phyloP scores from a whole-genome alignment of 2,113 vertebrate species.

The Jacana jacana region DNA sequence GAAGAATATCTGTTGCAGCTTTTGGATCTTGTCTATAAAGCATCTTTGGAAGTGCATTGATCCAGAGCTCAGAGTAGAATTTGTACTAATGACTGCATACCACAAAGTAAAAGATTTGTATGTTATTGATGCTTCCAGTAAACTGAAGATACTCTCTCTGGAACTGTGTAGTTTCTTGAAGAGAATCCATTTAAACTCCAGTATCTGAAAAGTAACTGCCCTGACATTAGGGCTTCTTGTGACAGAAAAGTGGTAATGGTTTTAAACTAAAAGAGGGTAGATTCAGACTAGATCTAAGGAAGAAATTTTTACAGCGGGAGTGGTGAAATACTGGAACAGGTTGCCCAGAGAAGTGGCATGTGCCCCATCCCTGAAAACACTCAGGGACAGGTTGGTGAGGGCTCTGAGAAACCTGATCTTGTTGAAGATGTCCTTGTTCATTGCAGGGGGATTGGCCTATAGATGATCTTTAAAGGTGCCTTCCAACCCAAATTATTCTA shows the following conservation, averaged over 20 bases:
- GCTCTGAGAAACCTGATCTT: not conserved
- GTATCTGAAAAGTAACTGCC: not conserved
- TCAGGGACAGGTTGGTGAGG: not conserved
- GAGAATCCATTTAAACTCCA: not conserved
- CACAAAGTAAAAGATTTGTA: not conserved
- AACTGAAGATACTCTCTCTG: not conserved
- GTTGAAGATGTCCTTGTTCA: not conserved
- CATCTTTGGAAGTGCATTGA: not conserved
- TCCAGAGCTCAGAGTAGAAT: not conserved
- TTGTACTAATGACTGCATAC: not conserved
- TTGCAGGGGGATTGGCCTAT: not conserved
- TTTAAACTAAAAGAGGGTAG: not conserved
- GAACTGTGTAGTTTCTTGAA: not conserved
- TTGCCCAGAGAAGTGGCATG: not conserved
- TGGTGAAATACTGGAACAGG: not conserved
- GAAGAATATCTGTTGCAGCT: not conserved
- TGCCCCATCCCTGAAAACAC: not conserved
- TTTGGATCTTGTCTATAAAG: not conserved
- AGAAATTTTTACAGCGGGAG: rapidly evolving
- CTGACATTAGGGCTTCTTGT: not conserved
- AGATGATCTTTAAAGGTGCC: not conserved
- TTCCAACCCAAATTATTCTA: not conserved
- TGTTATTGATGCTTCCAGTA: not conserved
- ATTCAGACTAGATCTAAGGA: not conserved
- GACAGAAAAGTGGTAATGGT: not conserved